Conservation (phyloP, 2,797 vertebrate species). For the Bufotes viridis region DNA sequence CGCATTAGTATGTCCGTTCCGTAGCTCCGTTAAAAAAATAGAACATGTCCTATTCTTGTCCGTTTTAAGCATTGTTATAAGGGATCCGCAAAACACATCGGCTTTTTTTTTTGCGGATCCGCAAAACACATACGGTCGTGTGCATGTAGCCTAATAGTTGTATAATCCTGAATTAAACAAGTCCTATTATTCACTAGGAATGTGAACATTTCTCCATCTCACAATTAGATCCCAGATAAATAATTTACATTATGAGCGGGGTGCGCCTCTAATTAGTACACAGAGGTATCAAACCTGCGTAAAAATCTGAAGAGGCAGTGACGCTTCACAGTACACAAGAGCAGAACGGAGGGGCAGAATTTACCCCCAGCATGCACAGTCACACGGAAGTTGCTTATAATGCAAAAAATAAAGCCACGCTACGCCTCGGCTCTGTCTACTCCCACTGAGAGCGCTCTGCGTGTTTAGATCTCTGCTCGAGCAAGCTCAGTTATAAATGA, state of each 20-base stretch:
- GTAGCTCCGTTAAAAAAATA: no score
- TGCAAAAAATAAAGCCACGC: not conserved
- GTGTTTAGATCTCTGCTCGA: not conserved
- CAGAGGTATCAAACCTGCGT: not conserved
- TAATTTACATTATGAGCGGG: not conserved
- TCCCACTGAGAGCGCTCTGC: slow-evolving; percentile 3
- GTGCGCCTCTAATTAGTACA: not conserved
- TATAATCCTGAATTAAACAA: not conserved
- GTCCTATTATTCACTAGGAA: not conserved
- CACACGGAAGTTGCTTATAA: slow-evolving; percentile 5
- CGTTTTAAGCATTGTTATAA: no score
- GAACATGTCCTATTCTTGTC: no score
- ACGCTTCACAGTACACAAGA: not conserved
- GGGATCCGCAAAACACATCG: no score
- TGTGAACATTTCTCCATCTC: not conserved
- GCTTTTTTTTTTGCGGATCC: no score
- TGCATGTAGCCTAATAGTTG: no score
- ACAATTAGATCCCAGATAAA: not conserved
- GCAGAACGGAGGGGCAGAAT: not conserved
- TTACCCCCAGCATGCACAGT: not conserved
- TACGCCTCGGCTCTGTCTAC: not conserved
- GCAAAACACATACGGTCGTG: no score
- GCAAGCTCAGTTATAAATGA: not conserved
- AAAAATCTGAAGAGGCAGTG: not conserved
- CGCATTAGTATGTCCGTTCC: no score